phyloP scores from a whole-genome alignment of 2,113 vertebrate genomes.

The Petrocephalus zakoni region DNA sequence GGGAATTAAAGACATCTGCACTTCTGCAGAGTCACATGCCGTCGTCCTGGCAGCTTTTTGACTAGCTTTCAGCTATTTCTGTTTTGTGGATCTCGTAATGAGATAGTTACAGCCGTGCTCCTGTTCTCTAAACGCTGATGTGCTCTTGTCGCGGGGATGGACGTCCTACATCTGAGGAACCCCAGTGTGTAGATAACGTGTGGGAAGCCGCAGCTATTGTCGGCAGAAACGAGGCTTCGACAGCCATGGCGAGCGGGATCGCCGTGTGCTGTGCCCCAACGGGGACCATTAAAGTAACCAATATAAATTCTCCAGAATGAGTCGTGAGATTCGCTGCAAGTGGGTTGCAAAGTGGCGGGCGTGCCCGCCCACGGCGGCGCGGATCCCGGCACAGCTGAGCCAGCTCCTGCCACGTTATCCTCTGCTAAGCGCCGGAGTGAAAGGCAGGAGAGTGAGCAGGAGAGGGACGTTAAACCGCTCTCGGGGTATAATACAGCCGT shows the following conservation, averaged over 20 bases:
- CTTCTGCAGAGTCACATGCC: not conserved
- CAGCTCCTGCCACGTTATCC: not conserved
- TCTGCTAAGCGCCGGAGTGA: not conserved
- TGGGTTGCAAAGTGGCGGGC: not conserved
- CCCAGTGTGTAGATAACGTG: not conserved
- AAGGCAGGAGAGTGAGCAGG: not conserved
- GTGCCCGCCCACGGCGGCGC: not conserved
- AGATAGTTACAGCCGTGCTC: not conserved
- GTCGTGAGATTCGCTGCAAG: not conserved
- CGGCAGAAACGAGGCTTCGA: not conserved
- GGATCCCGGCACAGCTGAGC: not conserved
- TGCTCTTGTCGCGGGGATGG: not conserved
- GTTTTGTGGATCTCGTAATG: not conserved
- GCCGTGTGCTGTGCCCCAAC: not conserved
- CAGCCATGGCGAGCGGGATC: not conserved
- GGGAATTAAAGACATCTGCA: not conserved
- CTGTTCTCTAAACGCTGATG: not conserved
- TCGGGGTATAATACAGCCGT: not conserved
- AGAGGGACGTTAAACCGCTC: not conserved
- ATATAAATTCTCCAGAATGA: not conserved
- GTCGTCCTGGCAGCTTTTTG: not conserved
- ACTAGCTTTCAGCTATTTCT: not conserved
- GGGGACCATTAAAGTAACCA: not conserved
- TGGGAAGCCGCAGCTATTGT: not conserved
- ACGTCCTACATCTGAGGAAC: not conserved